Percentiles rank a stretch among this genome's conserved stretches.
Conservation (phyloP, 2,113 vertebrate genomes). For the Cryptomyrus ogoouensis region DNA sequence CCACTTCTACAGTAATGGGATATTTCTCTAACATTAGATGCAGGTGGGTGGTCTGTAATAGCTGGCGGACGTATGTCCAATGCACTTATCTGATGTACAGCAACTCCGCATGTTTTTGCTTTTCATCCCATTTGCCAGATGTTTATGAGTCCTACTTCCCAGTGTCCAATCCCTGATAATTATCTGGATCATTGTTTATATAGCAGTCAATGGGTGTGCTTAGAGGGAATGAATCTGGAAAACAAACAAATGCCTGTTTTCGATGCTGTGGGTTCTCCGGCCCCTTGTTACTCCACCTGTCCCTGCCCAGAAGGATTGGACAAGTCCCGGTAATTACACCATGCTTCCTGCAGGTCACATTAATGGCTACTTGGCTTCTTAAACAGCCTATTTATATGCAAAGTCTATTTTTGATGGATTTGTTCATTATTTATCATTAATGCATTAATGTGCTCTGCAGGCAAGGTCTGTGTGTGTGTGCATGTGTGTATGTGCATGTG, state of each 20-base stretch:
- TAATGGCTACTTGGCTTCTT: conserved; percentile 58
- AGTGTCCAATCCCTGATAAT: conserved; percentile 19
- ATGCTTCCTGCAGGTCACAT: conserved; percentile 56
- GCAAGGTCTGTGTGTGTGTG: conserved; percentile 31
- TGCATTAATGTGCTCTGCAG: conserved; percentile 55
- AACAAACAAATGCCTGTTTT: neutral
- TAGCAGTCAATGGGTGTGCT: neutral
- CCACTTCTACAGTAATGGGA: neutral
- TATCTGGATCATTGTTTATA: neutral
- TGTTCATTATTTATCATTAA: conserved; percentile 72
- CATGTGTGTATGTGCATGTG: neutral
- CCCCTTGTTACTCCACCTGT: conserved; percentile 41
- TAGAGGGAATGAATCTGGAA: neutral
- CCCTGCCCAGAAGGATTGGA: conserved; percentile 28
- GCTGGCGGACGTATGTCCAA: neutral
- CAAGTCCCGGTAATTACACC: conserved; percentile 56
- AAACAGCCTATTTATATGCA: conserved; percentile 77
- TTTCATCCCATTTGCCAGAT: neutral
- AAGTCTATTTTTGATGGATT: conserved; percentile 66
- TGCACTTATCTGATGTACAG: neutral
- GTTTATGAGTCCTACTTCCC: neutral
- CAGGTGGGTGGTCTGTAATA: neutral
- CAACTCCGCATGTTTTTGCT: neutral
- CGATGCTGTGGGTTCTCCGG: conserved; percentile 41
- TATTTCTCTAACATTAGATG: neutral